Conservation (phyloP, 1,140 invertebrate species). For the Scaptomyza pallida region DNA sequence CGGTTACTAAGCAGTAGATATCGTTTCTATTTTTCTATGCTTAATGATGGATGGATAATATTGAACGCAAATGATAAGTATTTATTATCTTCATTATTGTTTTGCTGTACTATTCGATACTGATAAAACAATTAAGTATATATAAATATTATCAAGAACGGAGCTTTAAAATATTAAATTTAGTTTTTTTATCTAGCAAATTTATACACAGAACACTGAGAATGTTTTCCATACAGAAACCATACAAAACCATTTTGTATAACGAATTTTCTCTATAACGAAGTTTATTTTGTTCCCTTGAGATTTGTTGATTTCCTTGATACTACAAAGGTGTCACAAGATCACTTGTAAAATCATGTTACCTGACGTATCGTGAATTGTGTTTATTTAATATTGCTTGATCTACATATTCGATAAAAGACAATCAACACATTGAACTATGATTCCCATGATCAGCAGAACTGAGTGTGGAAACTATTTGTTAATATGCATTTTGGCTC, state of each 20-base stretch:
- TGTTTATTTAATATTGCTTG: neutral
- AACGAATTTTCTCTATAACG: too few species aligned
- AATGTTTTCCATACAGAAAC: too few species aligned
- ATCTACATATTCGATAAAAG: neutral
- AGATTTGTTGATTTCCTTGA: neutral
- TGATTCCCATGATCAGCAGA: neutral
- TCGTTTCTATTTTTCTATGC: neutral
- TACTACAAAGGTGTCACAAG: neutral
- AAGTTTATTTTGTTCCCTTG: too few species aligned
- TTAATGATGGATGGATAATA: too few species aligned
- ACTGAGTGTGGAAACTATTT: neutral
- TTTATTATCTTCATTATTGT: neutral
- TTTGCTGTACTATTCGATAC: too few species aligned
- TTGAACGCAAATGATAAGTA: neutral
- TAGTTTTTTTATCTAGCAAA: too few species aligned
- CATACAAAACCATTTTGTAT: too few species aligned
- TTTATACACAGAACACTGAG: too few species aligned
- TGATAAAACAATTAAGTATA: too few species aligned
- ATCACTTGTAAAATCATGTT: neutral
- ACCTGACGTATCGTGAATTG: neutral
- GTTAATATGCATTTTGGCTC: slow-evolving; percentile 2
- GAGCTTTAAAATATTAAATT: neutral
- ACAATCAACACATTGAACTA: neutral
- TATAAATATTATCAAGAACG: too few species aligned
- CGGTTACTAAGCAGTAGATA: slow-evolving; percentile 4